A percentile compares a stretch with the other conserved stretches of the same genome.
Conservation (phyloP, 2,888 invertebrate species). For the Apodemia zela region DNA sequence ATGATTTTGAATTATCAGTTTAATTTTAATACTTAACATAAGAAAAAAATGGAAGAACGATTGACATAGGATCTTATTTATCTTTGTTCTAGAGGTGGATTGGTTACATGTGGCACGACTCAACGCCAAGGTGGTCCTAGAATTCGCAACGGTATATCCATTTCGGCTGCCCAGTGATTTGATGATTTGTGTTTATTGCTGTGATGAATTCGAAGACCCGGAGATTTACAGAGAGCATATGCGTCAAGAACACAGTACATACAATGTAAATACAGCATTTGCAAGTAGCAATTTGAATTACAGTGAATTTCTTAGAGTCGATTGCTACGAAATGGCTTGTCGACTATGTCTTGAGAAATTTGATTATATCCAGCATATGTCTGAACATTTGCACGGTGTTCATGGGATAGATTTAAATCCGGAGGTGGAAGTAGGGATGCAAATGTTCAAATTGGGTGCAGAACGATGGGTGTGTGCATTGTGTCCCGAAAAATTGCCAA, state of each 20-base stretch:
- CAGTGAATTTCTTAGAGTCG: slow-evolving; percentile 38
- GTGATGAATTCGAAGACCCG: slow-evolving; percentile 43
- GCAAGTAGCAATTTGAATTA: slow-evolving; percentile 33
- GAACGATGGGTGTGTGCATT: slow-evolving; percentile 48
- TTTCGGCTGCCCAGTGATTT: slow-evolving; percentile 49
- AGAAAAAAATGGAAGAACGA: neutral
- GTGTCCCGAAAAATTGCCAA: slow-evolving; percentile 43
- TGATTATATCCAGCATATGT: slow-evolving; percentile 34
- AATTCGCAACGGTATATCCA: slow-evolving; percentile 51
- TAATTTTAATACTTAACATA: slow-evolving; percentile 9
- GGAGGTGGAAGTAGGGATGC: slow-evolving; percentile 46
- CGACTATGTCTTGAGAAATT: slow-evolving; percentile 41
- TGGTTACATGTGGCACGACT: slow-evolving; percentile 47
- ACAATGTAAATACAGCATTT: slow-evolving; percentile 41
- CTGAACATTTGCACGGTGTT: slow-evolving; percentile 41
- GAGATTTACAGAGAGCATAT: slow-evolving; percentile 47
- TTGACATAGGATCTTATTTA: slow-evolving; percentile 6
- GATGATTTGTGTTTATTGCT: slow-evolving; percentile 54
- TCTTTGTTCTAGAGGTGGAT: slow-evolving; percentile 32
- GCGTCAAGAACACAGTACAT: slow-evolving; percentile 39
- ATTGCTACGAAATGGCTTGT: slow-evolving; percentile 49
- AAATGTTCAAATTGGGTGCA: slow-evolving; percentile 46
- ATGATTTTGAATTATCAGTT: neutral
- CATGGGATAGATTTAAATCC: slow-evolving; percentile 44
- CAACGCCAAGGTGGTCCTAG: slow-evolving; percentile 51